Evolutionary conservation across 37 sponge, comb jelly and placozoan genomes (phyloP).

Genomic region (Cliona cf. orientalis): DNA sequence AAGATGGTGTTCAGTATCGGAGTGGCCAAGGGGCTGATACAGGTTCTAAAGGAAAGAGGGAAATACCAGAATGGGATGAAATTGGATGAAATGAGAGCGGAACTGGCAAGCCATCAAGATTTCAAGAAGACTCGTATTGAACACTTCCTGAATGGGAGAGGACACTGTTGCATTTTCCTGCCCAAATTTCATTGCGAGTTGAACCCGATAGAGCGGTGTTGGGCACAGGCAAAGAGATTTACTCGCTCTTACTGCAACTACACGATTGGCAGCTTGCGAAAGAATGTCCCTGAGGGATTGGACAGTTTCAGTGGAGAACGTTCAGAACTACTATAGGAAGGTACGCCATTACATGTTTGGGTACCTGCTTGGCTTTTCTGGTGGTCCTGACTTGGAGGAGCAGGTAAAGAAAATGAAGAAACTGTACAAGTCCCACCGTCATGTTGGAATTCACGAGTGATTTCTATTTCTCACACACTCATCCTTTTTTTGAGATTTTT

Average conservation of each 20-base stretch:
- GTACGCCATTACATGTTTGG: too few species aligned
- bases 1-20: conserved; percentile 32
- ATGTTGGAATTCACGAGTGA: background rate
- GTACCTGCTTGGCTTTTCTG: background rate
- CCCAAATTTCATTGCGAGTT: conserved; percentile 63
- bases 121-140: conserved; percentile 47
- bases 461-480: background rate
- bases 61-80: conserved; percentile 15
- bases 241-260: conserved; percentile 41
- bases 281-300: too few species aligned
- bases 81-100: conserved; percentile 41
- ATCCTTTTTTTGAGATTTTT: too few species aligned
- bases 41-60: conserved; percentile 38
- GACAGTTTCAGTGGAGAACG: too few species aligned
- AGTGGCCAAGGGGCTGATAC: conserved; percentile 31
- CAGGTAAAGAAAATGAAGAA: conserved; percentile 11
- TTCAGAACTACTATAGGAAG: too few species aligned
- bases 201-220: conserved; percentile 52
- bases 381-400: background rate
- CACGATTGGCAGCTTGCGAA: background rate
- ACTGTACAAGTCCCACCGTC: conserved; percentile 1
- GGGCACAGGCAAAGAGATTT: conserved; percentile 31
- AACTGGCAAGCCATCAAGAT: conserved; percentile 28
- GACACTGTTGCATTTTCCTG: conserved; percentile 26
- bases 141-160: conserved; percentile 29